Base-by-base conservation (phyloP, 92 coral and sea anemone species). In the Ricordea florida region DNA sequence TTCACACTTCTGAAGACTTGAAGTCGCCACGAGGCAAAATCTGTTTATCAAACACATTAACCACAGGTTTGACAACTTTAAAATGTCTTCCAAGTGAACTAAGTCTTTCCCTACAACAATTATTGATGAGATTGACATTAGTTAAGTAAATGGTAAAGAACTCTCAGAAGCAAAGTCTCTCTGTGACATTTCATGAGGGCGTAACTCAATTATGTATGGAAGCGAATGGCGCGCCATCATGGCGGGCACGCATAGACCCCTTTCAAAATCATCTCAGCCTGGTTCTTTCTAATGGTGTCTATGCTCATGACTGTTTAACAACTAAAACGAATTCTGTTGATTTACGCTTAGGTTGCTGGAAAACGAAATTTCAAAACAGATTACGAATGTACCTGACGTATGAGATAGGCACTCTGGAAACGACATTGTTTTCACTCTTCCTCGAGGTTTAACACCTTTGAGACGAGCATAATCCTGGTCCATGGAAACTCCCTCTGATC, bases 1-100 rank as follows among this genome's bases (percentile, higher is more conserved):
- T 73, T 73, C 80, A 73, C 80, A 73, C 80, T 25, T 73, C 57
- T 44, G 52, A 73, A 58, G 69, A 58, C 69, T 59, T 31, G 0
- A 3, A 69, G 80, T 73, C 80, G 77, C 77, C 77, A 70, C 41
- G 11, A 4, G 44, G 16, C 57, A 10, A 73, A 73, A 58, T 58
- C 70, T 3, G 27, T 47, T 73, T 58, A 46, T 30, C 70, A 41
- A 73, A 22, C 59, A 73, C 16, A 65, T 6, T 10, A 30, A 3
- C 60, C 11, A 7, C 11, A 21, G 45, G 16, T 41, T 18, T 41
- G 57, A 57, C 42, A n/a, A 46, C 33, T 28, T 41, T 15, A 16
- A 38, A 21, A 8, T n/a, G 44, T 41, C 38, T 72, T 52, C 5
- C 30, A 44, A 8, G 18, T 59, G 35, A 31, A 38, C 30, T 10